Conservation (phyloP, 2,113 vertebrate species). For the Trogon melanurus region DNA sequence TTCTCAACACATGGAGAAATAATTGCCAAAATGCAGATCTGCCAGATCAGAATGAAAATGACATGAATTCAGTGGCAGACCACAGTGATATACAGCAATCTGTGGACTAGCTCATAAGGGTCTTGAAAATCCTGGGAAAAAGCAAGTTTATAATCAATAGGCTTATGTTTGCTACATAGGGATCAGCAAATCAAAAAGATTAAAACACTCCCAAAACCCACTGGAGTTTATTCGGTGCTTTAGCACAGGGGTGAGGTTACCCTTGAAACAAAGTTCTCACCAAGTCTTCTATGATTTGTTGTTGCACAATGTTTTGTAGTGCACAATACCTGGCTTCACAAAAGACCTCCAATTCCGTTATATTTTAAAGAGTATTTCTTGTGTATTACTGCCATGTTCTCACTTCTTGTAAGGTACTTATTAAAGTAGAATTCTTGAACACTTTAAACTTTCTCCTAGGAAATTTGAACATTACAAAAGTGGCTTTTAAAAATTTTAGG, state of each 20-base stretch:
- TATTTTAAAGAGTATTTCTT: background rate
- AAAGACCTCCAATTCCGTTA: background rate
- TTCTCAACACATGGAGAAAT: slow-evolving; percentile 7
- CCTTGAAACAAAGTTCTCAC: background rate
- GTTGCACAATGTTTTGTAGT: background rate
- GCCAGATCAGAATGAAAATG: background rate
- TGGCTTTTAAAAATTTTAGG: background rate
- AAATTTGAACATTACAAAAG: background rate
- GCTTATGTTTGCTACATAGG: background rate
- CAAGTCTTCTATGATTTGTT: background rate
- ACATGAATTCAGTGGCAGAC: background rate
- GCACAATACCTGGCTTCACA: background rate
- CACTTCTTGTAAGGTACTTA: background rate
- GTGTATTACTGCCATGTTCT: background rate
- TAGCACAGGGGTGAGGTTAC: background rate
- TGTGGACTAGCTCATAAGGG: background rate
- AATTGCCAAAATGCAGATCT: slow-evolving; percentile 41
- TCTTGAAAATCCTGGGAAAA: background rate
- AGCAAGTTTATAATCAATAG: background rate
- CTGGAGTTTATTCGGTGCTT: background rate
- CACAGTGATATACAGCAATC: background rate
- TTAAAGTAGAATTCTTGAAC: background rate
- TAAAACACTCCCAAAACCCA: fast-evolving
- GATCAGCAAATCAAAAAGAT: background rate
- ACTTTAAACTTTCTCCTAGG: background rate